Evolutionary conservation across 2,888 invertebrate genomes (phyloP), one percentile per base, ranked within the genome.

Genomic region (Philopedon plagiatum): DNA sequence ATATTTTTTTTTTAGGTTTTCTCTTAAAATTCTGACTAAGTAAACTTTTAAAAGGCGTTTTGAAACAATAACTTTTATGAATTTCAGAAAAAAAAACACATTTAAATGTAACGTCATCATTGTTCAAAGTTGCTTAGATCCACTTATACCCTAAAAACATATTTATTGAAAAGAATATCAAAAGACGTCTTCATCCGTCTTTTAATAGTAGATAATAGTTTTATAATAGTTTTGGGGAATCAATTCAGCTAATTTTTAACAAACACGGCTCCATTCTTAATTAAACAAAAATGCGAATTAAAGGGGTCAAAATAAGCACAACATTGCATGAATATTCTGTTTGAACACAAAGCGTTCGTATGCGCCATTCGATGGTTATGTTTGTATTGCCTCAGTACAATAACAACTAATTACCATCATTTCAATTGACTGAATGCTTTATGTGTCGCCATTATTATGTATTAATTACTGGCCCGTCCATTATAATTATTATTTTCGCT

Each of bases 391-490:
- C 67, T 61, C 74, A 79, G 78, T 79, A 83, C 83, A 84, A 84
- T 84, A 83, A 83, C 82, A 81, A 82, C 83, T 83, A 84, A 84
- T 84, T 84, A 83, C 81, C 83, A 82, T 82, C 78, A 81, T 81
- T 81, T 76, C 83, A 78, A 83, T 84, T 83, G 82, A 84, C 81
- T 80, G 77, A 76, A 73, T 70, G 74, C 73, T 76, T 72, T 75
- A 72, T 63, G 41, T 63, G 60, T 21, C 61, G 61, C 21, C 26
- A 26, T 58, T 58, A 58, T 58, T 41, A 61, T 46, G 46, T 61
- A 61, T 46, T 61, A 61, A 61, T 61, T 61, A 61, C 15, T 9
- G 61, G 9, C 18, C 13, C 58, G 58, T 58, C 61, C 61, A 61
- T 61, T 60, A 44, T 60, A 60, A 60, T 44, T 44, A 61, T 26